Evolutionary conservation across 2,113 vertebrate species (phyloP), one percentile per base, ranked within the genome.

Genomic region (Gopherus evgoodei): DNA sequence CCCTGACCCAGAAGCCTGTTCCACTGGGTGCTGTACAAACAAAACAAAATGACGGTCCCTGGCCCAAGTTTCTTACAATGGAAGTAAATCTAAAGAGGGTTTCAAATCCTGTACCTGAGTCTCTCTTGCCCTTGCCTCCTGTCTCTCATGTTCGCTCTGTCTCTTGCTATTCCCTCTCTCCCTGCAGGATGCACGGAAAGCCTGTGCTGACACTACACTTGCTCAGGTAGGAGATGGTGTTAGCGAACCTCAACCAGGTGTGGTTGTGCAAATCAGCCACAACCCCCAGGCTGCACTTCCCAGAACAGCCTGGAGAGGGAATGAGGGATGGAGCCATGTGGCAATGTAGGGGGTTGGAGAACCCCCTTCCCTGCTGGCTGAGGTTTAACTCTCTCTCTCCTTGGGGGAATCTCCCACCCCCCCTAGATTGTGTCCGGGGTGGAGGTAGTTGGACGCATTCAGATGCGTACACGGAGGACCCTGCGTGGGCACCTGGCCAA

Each of bases 401-500:
- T 6, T 49, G 57, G 42, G 16, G 44, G 47, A 42, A 65, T 24
- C 88, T 59, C 80, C 35, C 56, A 76, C 56, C 35, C 76, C 76
- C 72, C 97, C 88, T 98, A 99, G 97, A 98, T 98, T 16, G 98
- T 96, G 52, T 98, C 98, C 3, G 98, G 98, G 78, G 87, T 99
- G 59, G 97, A 98, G 17, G 98, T 99, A 3, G 98, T 99, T 50
- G 98, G 98, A 8, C 98, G 99, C 29, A 98, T 99, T 76, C 99
- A 99, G 97, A 95, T 99, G 98, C 98, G 99, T 91, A 99, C 99
- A 57, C 98, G 99, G 91, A 98, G 99, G 96, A 99, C 99, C 0
- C 95, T 99, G 81, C 98, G 99, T 93, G 99, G 99, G 86, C 99
- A 99, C 96, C 98, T 99, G 96, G 99, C 99, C 96, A 99, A 99